Conservation (phyloP, 2,113 vertebrate genomes). For the Phoenicopterus ruber region DNA sequence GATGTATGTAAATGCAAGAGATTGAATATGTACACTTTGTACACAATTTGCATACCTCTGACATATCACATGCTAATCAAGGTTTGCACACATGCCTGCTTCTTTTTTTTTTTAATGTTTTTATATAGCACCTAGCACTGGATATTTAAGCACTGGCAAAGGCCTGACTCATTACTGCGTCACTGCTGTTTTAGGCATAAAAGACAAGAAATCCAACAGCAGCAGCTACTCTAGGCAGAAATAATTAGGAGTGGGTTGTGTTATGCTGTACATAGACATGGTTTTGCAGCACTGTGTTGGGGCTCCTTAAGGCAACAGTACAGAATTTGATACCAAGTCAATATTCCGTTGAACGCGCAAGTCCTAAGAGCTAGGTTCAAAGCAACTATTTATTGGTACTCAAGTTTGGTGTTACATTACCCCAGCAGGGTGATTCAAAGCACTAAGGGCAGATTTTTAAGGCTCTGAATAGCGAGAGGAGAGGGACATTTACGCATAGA, state of each 20-base stretch:
- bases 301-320: not conserved
- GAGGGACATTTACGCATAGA: not conserved
- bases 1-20: not conserved
- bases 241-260: slow-evolving; percentile 43
- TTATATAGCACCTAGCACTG: not conserved
- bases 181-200: slow-evolving; percentile 32
- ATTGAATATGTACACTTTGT: not conserved
- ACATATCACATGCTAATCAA: not conserved
- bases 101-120: not conserved
- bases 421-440: not conserved
- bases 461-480: not conserved
- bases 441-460: not conserved
- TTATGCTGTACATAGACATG: not conserved
- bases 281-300: not conserved
- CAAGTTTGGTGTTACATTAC: not conserved
- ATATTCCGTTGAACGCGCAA: not conserved
- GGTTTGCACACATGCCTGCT: not conserved
- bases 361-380: not conserved
- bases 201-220: slow-evolving; percentile 23
- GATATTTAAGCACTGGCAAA: slow-evolving; percentile 10
- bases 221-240: slow-evolving; percentile 42
- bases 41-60: not conserved
- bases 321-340: not conserved
- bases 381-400: not conserved
- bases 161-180: slow-evolving; percentile 31